Evolutionary conservation across 2,113 vertebrate genomes (phyloP).

Genomic region (Andinoacara biseriatus): DNA sequence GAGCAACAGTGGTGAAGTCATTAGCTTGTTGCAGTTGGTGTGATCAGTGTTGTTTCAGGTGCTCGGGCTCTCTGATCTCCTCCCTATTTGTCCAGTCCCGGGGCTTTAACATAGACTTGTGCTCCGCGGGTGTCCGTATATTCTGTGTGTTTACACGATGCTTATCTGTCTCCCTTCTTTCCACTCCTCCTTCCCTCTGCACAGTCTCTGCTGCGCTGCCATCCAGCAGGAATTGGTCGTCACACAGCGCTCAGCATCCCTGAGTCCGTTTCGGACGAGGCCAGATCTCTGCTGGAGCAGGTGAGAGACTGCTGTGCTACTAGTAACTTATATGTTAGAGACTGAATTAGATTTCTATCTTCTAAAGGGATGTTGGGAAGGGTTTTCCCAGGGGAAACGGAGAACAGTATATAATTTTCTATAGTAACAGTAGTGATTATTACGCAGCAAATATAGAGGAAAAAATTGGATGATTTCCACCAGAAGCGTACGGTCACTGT

Average conservation of each 20-base stretch:
- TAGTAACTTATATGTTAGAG: background rate
- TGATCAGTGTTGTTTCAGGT: constrained; percentile 78
- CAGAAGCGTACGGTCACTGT: too few species aligned
- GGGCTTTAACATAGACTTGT: constrained; percentile 35
- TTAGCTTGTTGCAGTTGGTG: constrained; percentile 45
- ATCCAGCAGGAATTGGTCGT: constrained; percentile 93
- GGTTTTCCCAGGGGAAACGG: background rate
- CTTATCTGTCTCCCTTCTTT: constrained; percentile 50
- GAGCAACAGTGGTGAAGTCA: constrained; percentile 57
- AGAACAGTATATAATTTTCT: background rate
- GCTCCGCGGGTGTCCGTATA: constrained; percentile 42
- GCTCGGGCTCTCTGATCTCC: constrained; percentile 53
- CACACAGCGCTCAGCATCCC: constrained; percentile 93
- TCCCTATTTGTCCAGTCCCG: constrained; percentile 61
- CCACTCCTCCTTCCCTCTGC: constrained; percentile 43
- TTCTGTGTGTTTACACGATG: constrained; percentile 55
- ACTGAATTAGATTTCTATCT: background rate
- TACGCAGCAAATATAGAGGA: background rate
- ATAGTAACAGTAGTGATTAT: background rate
- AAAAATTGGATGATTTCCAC: background rate
- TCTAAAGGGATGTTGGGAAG: background rate
- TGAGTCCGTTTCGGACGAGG: constrained; percentile 92
- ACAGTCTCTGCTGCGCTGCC: constrained; percentile 88
- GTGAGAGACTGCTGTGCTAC: constrained; percentile 68
- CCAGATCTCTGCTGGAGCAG: constrained; percentile 93